phyloP scores from a whole-genome alignment of 1,140 invertebrate species.

The Anthonomus grandis region DNA sequence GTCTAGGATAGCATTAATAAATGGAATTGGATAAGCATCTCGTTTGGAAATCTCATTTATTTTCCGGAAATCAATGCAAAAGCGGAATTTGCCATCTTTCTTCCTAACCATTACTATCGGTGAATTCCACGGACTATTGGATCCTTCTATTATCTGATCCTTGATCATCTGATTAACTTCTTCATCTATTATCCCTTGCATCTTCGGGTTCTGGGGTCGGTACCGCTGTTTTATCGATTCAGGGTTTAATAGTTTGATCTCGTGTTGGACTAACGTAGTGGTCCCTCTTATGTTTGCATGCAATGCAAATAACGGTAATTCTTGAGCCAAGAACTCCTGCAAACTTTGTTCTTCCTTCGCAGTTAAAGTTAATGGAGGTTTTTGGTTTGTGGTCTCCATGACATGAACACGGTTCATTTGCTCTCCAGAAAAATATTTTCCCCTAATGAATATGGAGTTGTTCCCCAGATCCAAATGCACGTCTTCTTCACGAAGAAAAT shows the following conservation, averaged over 20 bases:
- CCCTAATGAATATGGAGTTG: no score
- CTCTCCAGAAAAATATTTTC: no score
- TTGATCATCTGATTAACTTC: conserved; percentile 31
- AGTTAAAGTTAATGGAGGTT: background rate
- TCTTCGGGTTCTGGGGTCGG: conserved; percentile 3
- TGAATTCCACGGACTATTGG: conserved; percentile 32
- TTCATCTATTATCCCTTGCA: conserved; percentile 11
- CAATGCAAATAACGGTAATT: no score
- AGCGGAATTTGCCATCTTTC: conserved; percentile 16
- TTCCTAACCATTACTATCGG: conserved; percentile 18
- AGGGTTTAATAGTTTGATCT: conserved; percentile 6
- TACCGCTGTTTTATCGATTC: conserved; percentile 26
- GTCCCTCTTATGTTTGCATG: no score
- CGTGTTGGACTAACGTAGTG: no score
- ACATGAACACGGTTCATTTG: background rate
- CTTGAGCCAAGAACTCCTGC: background rate
- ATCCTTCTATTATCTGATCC: conserved; percentile 15
- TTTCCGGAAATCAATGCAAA: conserved; percentile 23
- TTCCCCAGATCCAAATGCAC: no score
- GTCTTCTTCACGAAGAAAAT: no score
- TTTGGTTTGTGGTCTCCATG: background rate
- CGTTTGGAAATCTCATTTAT: conserved; percentile 25
- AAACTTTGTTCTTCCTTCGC: background rate
- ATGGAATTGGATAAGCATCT: conserved; percentile 31
- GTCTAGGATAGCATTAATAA: conserved; percentile 30